These are phyloP conservation scores for Phyllotis vaccarum DNA, from an alignment of 2,797 vertebrate species.

Conservation along the genomic window DNA sequence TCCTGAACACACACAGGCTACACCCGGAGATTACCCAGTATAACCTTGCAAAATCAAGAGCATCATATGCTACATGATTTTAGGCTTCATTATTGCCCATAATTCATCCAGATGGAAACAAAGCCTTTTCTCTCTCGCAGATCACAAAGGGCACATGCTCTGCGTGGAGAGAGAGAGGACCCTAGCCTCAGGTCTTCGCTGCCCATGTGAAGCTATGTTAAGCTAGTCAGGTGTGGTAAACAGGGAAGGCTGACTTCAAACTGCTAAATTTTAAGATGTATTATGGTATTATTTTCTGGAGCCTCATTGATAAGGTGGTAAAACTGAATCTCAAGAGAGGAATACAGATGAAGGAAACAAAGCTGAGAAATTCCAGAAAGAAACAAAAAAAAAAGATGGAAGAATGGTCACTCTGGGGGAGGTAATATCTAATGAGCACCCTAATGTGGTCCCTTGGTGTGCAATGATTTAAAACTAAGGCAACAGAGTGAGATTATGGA, in stretches of 20 bases:
- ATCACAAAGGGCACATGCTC: background rate
- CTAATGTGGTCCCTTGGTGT: background rate
- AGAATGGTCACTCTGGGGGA: background rate
- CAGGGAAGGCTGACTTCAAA: background rate
- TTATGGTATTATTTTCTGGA: background rate
- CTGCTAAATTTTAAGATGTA: background rate
- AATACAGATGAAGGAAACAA: background rate
- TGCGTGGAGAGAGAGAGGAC: background rate
- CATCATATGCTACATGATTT: background rate
- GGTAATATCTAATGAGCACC: background rate
- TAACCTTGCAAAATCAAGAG: conserved; percentile 28
- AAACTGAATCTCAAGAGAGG: background rate
- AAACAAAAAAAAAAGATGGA: background rate
- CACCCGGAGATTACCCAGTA: background rate
- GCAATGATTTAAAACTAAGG: background rate
- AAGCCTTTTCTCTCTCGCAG: background rate
- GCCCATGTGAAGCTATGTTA: background rate
- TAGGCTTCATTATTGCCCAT: background rate
- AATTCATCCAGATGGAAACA: conserved; percentile 26
- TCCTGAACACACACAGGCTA: background rate
- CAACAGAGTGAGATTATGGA: background rate
- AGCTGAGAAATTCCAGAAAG: background rate
- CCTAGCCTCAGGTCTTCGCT: background rate
- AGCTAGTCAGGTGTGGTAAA: background rate
- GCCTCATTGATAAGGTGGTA: background rate